Conservation (phyloP, 2,888 invertebrate genomes). For the Piscicola geometra region DNA sequence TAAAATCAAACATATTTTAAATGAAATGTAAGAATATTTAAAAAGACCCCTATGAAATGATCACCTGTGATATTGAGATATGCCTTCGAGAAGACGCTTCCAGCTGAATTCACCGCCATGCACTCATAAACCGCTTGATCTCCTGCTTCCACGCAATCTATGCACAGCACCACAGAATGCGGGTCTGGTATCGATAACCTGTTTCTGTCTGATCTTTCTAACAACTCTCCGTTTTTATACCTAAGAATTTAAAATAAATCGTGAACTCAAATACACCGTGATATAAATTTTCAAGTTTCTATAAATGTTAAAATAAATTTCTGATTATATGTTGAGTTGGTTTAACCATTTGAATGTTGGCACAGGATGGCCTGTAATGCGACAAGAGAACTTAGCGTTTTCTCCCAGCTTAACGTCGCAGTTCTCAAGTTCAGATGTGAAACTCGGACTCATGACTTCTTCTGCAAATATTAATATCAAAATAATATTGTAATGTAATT, state of each 20-base stretch:
- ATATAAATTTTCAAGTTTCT: neutral
- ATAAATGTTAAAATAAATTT: neutral
- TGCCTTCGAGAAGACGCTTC: conserved; percentile 38
- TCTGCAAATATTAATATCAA: conserved; percentile 18
- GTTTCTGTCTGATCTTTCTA: conserved; percentile 47
- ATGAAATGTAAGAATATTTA: neutral
- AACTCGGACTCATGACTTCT: conserved; percentile 45
- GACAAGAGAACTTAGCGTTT: conserved; percentile 49
- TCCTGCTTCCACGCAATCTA: conserved; percentile 66
- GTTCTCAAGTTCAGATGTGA: conserved; percentile 50
- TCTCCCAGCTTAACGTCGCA: conserved; percentile 43
- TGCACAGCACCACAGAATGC: conserved; percentile 79
- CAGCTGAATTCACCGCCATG: conserved; percentile 43
- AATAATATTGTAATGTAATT: neutral
- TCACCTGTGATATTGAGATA: conserved; percentile 41
- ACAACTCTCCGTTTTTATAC: conserved; percentile 49
- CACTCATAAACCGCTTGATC: conserved; percentile 49
- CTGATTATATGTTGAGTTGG: neutral
- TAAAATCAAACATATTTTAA: neutral
- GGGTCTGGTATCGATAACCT: conserved; percentile 64
- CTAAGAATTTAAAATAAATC: conserved; percentile 35
- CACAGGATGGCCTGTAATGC: conserved; percentile 50
- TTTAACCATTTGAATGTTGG: conserved; percentile 51
- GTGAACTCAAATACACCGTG: too few relatives aligned
- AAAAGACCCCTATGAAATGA: neutral